Base-by-base conservation (phyloP, 92 coral and sea anemone genomes). In the Porites divaricata region DNA sequence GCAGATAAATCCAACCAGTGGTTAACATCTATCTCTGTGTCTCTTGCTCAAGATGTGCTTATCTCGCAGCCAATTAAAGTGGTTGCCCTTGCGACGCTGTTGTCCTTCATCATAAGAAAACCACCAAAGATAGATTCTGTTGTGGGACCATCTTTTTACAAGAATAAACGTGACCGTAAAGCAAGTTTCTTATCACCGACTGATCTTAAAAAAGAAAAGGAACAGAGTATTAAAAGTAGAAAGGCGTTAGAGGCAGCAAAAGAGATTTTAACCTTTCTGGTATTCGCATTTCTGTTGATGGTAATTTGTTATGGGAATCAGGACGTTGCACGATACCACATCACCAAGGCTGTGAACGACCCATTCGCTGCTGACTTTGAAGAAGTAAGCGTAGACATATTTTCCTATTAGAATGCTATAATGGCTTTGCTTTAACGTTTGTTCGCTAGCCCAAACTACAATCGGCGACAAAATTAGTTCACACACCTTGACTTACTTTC, bases 41-140 rank as follows among this genome's bases (percentile, higher is more conserved):
- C 96, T n/a, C 84, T 93, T 28, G 85, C 91, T 64, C 96, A 93
- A 93, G 96, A 93, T 45, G 90, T 93, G 5, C 71, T 93, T 16
- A 66, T 93, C 9, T 83, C 90, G 1, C 96, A 93, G 67, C 96
- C 96, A 67, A 72, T 87, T 16, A 93, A 90, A 90, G 98, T 92
- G 1, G 88, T 94, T 12, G 81, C 78, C 13, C 58, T 90, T 19
- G 98, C 95, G 45, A 77, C 92, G 0, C 74, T 92, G 8, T 75
- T 92, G 73, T 90, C 93, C 8, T 79, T 92, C 10, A 70, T 92
- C 8, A 85, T 92, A 52, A 86, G 81, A 72, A 92, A 92, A 61
- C 95, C 93, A 2, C 93, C 93, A 19, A 81, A 86, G 22, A 89
- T 73, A 24, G 95, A 92, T 48, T 66, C 69, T 13, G 95, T 92